These are phyloP conservation scores for Pomatorhinus ruficollis DNA, from an alignment of 2,113 vertebrate genomes.

Conservation along the genomic window DNA sequence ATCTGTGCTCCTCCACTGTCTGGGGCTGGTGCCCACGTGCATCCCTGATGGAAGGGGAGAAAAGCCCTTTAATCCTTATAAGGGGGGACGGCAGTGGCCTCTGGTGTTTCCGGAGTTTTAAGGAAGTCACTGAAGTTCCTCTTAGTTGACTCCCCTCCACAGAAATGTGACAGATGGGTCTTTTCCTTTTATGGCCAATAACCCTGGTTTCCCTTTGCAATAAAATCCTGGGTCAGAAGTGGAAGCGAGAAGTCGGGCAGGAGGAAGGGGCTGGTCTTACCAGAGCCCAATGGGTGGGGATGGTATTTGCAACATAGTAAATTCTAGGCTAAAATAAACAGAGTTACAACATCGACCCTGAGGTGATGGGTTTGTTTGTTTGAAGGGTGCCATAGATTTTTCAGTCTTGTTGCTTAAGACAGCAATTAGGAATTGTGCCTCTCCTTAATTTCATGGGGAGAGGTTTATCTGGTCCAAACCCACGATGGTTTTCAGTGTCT, in stretches of 20 bases:
- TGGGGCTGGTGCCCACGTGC: not conserved
- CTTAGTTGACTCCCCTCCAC: not conserved
- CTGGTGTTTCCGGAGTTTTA: not conserved
- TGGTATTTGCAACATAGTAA: not conserved
- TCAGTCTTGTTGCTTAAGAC: slow-evolving; percentile 1
- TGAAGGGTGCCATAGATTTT: not conserved
- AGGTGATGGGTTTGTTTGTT: slow-evolving; percentile 15
- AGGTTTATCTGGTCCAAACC: not conserved
- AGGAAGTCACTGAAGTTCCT: slow-evolving; percentile 45
- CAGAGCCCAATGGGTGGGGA: not conserved
- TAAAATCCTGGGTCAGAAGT: slow-evolving; percentile 49
- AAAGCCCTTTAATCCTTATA: not conserved
- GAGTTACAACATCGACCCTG: not conserved
- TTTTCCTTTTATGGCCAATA: slow-evolving; percentile 79
- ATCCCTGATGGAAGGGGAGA: not conserved
- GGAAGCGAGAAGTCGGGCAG: not conserved
- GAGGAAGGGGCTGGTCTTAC: slow-evolving; percentile 1
- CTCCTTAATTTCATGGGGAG: not conserved
- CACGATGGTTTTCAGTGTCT: not conserved
- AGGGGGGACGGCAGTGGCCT: not conserved
- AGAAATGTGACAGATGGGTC: slow-evolving; percentile 58
- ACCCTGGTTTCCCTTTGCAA: slow-evolving; percentile 5
- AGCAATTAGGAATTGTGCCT: not conserved
- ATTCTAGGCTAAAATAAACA: slow-evolving; percentile 3
- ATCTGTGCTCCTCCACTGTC: not conserved